Conservation (phyloP, 2,888 invertebrate genomes). For the Seira sanloemensis region DNA sequence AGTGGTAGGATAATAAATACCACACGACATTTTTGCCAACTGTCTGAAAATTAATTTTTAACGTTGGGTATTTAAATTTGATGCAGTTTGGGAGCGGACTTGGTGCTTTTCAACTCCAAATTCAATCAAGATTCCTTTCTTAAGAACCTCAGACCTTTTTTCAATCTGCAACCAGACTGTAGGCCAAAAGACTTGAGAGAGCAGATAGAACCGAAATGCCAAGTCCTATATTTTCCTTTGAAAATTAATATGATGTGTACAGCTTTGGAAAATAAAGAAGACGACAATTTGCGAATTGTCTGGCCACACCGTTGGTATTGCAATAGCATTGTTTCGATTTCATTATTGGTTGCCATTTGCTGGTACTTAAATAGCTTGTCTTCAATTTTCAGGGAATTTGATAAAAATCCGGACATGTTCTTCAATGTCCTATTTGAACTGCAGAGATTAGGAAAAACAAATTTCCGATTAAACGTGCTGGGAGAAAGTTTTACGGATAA, state of each 20-base stretch:
- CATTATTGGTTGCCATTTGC: too few relatives aligned
- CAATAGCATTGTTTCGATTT: neutral
- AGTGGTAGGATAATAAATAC: constrained; percentile 59
- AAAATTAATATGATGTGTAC: constrained; percentile 75
- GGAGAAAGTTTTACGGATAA: constrained; percentile 81
- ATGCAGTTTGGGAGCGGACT: constrained; percentile 82
- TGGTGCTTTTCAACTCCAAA: constrained; percentile 83
- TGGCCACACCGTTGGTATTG: constrained; percentile 87
- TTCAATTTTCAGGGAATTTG: constrained; percentile 81
- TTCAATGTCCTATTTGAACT: constrained; percentile 79
- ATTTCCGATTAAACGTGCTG: constrained; percentile 80
- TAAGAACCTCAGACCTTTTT: constrained; percentile 79
- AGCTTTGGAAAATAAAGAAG: neutral
- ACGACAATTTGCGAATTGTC: constrained; percentile 76
- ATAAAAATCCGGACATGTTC: constrained; percentile 83
- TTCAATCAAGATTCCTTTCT: constrained; percentile 84
- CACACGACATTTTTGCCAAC: neutral
- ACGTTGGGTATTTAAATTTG: neutral
- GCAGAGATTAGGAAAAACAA: constrained; percentile 77
- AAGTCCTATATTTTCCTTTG: constrained; percentile 81
- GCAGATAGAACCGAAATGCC: constrained; percentile 80
- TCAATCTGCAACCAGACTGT: constrained; percentile 83
- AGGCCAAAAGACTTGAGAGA: constrained; percentile 79
- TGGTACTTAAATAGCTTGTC: constrained; percentile 9
- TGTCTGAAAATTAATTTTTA: too few relatives aligned